These are phyloP conservation scores for Amblyornis subalaris DNA, from an alignment of 2,113 vertebrate genomes.

Conservation along the genomic window DNA sequence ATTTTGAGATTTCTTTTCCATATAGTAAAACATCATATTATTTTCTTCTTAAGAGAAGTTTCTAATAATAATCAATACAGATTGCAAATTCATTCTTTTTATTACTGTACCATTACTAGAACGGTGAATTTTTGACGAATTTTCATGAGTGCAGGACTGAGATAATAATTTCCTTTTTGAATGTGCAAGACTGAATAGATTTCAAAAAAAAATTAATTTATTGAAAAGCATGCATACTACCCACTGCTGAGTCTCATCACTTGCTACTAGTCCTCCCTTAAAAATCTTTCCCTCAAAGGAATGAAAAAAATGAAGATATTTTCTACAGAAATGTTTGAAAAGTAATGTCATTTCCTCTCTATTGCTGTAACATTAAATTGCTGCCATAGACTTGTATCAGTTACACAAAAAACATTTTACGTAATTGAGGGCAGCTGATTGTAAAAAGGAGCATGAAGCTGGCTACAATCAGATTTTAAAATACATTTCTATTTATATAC, in stretches of 20 bases:
- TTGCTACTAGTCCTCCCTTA: slow-evolving; percentile 17
- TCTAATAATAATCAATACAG: neutral
- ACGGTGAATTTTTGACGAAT: neutral
- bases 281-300: neutral
- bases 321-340: neutral
- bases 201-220: neutral
- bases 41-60: neutral
- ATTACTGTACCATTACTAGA: neutral
- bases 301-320: neutral
- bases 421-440: neutral
- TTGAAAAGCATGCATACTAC: neutral
- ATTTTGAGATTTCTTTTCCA: neutral
- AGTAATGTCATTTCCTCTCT: neutral
- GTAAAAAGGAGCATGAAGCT: neutral
- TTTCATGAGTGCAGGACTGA: neutral
- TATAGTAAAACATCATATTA: neutral
- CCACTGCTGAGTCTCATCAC: neutral
- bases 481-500: neutral
- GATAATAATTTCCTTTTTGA: neutral
- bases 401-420: neutral
- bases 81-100: neutral
- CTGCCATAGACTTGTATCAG: neutral
- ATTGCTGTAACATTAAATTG: neutral
- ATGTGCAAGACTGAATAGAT: neutral
- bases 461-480: neutral